Conservation (phyloP, 2,113 vertebrate genomes). For the Chiloscyllium plagiosum region DNA sequence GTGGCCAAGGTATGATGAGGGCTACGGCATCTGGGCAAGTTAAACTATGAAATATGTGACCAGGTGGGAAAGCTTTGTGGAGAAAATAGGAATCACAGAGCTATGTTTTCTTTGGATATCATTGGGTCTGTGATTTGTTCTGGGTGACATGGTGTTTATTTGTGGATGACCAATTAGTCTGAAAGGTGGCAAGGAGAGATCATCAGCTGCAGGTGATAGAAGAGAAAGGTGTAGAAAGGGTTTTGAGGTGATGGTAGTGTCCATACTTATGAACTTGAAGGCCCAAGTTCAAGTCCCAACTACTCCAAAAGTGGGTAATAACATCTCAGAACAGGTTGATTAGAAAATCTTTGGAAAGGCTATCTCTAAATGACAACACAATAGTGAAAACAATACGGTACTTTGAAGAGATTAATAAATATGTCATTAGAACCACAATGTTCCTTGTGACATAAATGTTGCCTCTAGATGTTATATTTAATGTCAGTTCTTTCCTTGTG, state of each 20-base stretch:
- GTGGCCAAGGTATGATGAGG: not conserved
- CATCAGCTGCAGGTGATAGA: not conserved
- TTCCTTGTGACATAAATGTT: not conserved
- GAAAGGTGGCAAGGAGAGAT: not conserved
- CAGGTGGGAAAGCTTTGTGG: not conserved
- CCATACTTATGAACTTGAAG: no score
- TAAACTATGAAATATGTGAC: not conserved
- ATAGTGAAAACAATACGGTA: not conserved
- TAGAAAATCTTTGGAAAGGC: no score
- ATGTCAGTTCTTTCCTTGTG: conserved; percentile 41
- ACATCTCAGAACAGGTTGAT: no score
- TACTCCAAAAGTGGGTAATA: no score
- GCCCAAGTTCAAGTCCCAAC: no score
- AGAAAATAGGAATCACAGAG: not conserved
- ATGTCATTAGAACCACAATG: not conserved
- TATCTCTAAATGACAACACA: not conserved
- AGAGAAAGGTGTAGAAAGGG: not conserved
- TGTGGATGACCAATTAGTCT: not conserved
- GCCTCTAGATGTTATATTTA: not conserved
- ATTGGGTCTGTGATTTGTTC: not conserved
- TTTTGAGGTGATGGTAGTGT: no score
- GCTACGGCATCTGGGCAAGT: not conserved
- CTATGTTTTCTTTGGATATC: not conserved
- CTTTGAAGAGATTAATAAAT: not conserved
- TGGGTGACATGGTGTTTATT: not conserved